Conservation (phyloP, 2,888 invertebrate species). For the Volucella bombylans region DNA sequence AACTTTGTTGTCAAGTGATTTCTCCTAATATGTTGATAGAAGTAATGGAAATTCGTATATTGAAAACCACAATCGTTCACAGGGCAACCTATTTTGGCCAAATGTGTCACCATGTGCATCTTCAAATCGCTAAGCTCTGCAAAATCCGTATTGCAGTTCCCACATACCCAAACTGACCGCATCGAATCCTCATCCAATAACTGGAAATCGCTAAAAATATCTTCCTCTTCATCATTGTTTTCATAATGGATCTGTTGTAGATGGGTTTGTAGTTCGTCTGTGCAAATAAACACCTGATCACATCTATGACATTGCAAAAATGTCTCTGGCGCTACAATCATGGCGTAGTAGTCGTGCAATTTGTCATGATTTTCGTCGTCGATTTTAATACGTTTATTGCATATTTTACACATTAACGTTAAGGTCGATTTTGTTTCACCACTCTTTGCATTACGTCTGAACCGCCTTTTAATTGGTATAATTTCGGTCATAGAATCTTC, state of each 20-base stretch:
- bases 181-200: conserved; percentile 51
- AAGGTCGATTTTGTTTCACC: conserved; percentile 42
- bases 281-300: conserved; percentile 51
- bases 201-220: conserved; percentile 45
- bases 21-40: conserved; percentile 62
- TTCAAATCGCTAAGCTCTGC: conserved; percentile 44
- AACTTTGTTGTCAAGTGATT: conserved; percentile 61
- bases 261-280: conserved; percentile 50
- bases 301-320: conserved; percentile 55
- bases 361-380: conserved; percentile 64
- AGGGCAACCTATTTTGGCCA: conserved; percentile 57
- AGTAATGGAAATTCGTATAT: conserved; percentile 63
- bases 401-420: conserved; percentile 64
- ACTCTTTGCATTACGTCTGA: conserved; percentile 43
- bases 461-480: conserved; percentile 43
- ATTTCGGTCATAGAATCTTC: conserved; percentile 35
- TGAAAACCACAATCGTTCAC: conserved; percentile 60
- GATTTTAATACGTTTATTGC: conserved; percentile 63
- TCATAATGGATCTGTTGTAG: conserved; percentile 55
- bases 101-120: conserved; percentile 69
- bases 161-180: conserved; percentile 48
- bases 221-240: conserved; percentile 48
- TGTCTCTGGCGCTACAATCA: conserved; percentile 44
- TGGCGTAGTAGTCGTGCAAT: conserved; percentile 56
- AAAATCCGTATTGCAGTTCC: conserved; percentile 55